phyloP scores from a whole-genome alignment of 2,113 vertebrate species.

The Callipepla californica region DNA sequence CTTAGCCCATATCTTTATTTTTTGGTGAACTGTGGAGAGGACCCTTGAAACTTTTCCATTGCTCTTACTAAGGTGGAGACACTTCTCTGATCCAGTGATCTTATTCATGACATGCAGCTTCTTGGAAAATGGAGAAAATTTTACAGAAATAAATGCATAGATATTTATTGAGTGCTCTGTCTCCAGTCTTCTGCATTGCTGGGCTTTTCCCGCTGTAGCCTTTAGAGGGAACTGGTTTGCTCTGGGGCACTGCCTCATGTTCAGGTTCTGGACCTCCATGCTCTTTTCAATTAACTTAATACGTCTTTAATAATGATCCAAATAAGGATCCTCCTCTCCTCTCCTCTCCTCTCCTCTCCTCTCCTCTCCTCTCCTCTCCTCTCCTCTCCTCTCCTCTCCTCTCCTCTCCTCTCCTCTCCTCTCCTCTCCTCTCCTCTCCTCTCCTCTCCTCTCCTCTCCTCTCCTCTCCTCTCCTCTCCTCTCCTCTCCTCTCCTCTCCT shows the following conservation, averaged over 20 bases:
- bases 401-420: too few species aligned
- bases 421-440: too few species aligned
- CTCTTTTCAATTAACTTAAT: neutral
- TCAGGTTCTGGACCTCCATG: neutral
- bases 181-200: neutral
- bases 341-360: too few species aligned
- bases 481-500: neutral
- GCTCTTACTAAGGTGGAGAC: neutral
- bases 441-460: too few species aligned
- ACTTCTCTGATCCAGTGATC: neutral
- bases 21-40: rapidly evolving
- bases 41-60: neutral
- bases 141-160: neutral
- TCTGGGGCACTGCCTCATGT: neutral
- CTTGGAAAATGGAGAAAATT: neutral
- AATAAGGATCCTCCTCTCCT: neutral
- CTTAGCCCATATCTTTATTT: neutral
- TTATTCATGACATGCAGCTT: neutral
- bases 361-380: too few species aligned
- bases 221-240: neutral
- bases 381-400: too few species aligned
- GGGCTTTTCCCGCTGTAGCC: neutral
- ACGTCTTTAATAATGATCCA: neutral
- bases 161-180: neutral
- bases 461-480: neutral